Base-by-base conservation (phyloP, 2,113 vertebrate genomes). In the Elachura formosa region DNA sequence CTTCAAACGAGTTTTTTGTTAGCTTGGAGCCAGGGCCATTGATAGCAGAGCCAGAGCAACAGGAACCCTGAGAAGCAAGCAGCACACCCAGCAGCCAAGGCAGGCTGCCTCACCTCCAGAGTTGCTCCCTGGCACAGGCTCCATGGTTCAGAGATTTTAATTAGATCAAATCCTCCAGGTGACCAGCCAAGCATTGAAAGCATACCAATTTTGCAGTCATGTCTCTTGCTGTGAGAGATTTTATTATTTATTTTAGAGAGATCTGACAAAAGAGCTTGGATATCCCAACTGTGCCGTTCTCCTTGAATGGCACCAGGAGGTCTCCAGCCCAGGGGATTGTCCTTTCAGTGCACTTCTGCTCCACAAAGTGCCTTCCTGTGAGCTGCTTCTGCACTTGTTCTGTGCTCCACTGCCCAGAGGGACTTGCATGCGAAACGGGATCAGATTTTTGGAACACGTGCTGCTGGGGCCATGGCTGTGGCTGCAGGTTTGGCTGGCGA, bases 141-240 rank as follows among this genome's bases (percentile, higher is more conserved):
- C 58, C 87, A 80, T 10, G 90, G 87, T 93, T 96, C 91, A 93
- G 89, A 89, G 94, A 64, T 90, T 95, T 95, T 93, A 93, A 93
- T 97, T 90, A 96, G 91, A 89, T 87, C 75, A 43, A 74, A 87
- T 93, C 28, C 94, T 93, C 75, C 79, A 62, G 87, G 71, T 95
- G 87, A 93, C 81, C 41, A 86, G 25, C 74, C 84, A 89, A 77
- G 89, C 93, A 56, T 48, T 91, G 66, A 85, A 94, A n/a, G 51
- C 81, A 79, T 29, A 45, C 33, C 78, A 31, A 9, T 71, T 91
- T 91, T 56, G 74, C 75, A 29, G 24, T n/a, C 17, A 56, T 5
- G 21, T 83, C 75, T 63, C 75, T 89, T 66, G 71, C 91, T 88
- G 48, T n/a, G 66, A 23, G 62, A 28, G 78, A 3, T 94, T 90